A percentile compares a stretch with the other conserved stretches of the same genome.
Conservation (phyloP, 1,140 invertebrate genomes). For the Holotrichia oblita region DNA sequence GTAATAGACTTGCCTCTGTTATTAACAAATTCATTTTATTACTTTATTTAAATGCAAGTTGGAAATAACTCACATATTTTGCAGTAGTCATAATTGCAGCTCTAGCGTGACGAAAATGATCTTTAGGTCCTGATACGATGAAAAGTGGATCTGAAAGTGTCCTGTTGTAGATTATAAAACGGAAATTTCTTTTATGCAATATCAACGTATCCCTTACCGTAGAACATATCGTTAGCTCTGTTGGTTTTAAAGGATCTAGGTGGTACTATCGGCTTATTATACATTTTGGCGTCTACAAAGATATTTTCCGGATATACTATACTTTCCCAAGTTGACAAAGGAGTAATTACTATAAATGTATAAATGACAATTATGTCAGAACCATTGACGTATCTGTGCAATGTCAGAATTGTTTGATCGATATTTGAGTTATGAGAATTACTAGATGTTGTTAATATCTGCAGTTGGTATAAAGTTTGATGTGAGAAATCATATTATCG, state of each 20-base stretch:
- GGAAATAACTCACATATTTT: slow-evolving; percentile 62
- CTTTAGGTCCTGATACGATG: slow-evolving; percentile 64
- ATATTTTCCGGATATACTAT: not conserved
- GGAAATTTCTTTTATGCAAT: not conserved
- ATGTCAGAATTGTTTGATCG: not conserved
- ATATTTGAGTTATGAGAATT: too few species aligned
- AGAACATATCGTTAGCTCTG: slow-evolving; percentile 17
- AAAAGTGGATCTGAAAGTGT: slow-evolving; percentile 63
- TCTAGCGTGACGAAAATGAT: slow-evolving; percentile 64
- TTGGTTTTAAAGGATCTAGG: not conserved
- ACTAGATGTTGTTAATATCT: too few species aligned
- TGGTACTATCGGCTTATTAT: not conserved
- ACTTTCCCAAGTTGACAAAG: not conserved
- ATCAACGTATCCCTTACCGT: not conserved
- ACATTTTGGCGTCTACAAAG: not conserved
- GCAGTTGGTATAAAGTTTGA: too few species aligned
- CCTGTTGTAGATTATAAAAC: not conserved
- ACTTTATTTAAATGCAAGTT: too few species aligned
- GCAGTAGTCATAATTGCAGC: slow-evolving; percentile 64
- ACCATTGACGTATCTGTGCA: not conserved
- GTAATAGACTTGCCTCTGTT: too few species aligned
- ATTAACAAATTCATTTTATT: too few species aligned
- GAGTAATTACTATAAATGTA: not conserved
- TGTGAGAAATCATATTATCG: too few species aligned
- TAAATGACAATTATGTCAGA: not conserved